Percentiles rank a stretch among this genome's conserved stretches.
Evolutionary conservation across 2,113 vertebrate genomes (phyloP).

Genomic region (Nipponia nippon): DNA sequence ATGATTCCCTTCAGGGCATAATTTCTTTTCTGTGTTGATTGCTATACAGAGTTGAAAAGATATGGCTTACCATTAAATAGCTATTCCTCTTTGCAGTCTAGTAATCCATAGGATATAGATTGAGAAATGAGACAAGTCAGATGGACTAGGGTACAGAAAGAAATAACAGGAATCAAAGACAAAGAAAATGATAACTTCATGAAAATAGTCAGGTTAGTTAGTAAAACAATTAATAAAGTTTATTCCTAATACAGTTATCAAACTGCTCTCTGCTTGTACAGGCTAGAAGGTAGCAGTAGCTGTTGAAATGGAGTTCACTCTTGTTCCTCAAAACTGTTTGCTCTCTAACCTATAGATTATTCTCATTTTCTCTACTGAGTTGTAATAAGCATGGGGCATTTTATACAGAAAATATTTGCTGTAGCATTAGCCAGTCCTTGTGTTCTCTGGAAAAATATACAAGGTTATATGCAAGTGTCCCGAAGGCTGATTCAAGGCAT

Average conservation of each 20-base stretch:
- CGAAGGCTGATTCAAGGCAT: not conserved
- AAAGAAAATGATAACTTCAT: not conserved
- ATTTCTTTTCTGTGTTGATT: not conserved
- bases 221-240: not conserved
- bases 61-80: not conserved
- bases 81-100: not conserved
- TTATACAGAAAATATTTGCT: not conserved
- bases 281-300: not conserved
- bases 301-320: not conserved
- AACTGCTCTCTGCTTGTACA: not conserved
- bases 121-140: not conserved
- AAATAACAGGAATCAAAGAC: not conserved
- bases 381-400: not conserved
- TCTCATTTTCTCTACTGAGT: not conserved
- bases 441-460: not conserved
- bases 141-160: not conserved
- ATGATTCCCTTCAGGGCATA: not conserved
- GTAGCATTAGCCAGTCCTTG: not conserved
- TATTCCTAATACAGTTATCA: not conserved
- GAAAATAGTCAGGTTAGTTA: not conserved
- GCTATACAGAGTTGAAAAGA: not conserved
- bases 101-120: not conserved
- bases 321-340: not conserved
- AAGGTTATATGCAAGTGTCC: too few species aligned
- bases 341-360: not conserved